These are phyloP conservation scores for Agrochola lychnidis DNA, from an alignment of 2,888 invertebrate species.

Conservation along the genomic window DNA sequence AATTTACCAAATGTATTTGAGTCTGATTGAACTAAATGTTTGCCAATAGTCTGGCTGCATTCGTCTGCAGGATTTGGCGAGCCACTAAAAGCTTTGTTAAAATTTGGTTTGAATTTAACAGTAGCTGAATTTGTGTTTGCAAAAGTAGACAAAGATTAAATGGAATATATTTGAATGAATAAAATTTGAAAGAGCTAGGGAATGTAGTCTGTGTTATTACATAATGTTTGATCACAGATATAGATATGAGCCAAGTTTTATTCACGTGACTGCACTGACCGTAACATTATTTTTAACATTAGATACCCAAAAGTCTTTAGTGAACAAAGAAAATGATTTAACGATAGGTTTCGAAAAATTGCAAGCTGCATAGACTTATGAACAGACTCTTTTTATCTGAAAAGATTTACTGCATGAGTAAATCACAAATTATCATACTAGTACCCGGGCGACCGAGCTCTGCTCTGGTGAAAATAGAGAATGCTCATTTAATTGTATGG, in stretches of 20 bases:
- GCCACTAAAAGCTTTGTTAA: slow-evolving; percentile 64
- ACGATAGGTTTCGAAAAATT: neutral
- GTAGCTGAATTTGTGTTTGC: slow-evolving; percentile 45
- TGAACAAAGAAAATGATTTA: neutral
- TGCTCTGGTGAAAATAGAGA: too few species aligned
- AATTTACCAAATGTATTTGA: slow-evolving; percentile 55
- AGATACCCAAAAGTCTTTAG: neutral
- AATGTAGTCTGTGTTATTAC: neutral
- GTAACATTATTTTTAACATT: neutral
- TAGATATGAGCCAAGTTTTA: neutral
- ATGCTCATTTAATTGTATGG: too few species aligned
- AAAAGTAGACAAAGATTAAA: slow-evolving; percentile 40
- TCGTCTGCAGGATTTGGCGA: slow-evolving; percentile 62
- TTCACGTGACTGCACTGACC: neutral
- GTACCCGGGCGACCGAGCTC: too few species aligned
- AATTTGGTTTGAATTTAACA: slow-evolving; percentile 55
- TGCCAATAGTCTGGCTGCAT: slow-evolving; percentile 66
- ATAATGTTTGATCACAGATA: neutral
- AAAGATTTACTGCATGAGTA: slow-evolving; percentile 25
- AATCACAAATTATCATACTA: slow-evolving; percentile 16
- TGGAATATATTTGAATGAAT: slow-evolving; percentile 23
- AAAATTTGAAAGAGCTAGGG: neutral
- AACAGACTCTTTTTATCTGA: slow-evolving; percentile 10
- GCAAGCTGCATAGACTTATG: neutral
- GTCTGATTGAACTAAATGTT: slow-evolving; percentile 65